Base-by-base conservation (phyloP, 2,113 vertebrate species). In the Rhinoptilus africanus region DNA sequence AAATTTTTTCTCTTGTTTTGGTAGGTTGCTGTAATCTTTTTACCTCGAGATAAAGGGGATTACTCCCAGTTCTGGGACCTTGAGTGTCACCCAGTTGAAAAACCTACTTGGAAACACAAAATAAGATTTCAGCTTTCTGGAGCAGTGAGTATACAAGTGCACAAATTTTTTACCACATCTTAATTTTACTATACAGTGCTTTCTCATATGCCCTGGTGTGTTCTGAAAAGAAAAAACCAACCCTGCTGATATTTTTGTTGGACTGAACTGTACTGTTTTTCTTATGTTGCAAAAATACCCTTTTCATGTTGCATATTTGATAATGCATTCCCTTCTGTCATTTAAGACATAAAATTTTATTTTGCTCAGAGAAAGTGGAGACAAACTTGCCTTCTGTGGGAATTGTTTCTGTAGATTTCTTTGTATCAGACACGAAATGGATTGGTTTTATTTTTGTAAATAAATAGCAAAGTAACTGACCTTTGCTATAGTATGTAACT, bases 11-110 rank as follows among this genome's bases (percentile, higher is more conserved):
- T 76, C 28, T 32, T 80, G 12, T 73, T 81, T 48, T 69, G 64
- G 8, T 96, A 99, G 99, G 97, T 99, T 91, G 97, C 98, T 14
- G 30, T 99, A 41, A 98, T 96, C 3, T 99, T 99, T 98, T 97
- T 99, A 77, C 99, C 99, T 51, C 98, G 99, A 96, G 98, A 99
- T 78, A 88, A 87, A 83, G 99, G 99, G 13, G 97, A 99, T 92
- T 99, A 99, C 72, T 98, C 98, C 28, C 99, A 99, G 93, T 99
- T 99, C 96, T 99, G 99, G 99, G 99, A 99, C 94, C 96, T 99
- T 75, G 99, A 99, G 90, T 99, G 98, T 93, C 98, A 99, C 79
- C 98, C 98, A 17, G 91, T 98, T 96, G 98, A 98, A 77, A 98
- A 99, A 62, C 98, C 98, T 22, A 98, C 98, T n/a, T 97, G 98